Evolutionary conservation across 2,888 invertebrate species (phyloP).

Genomic region (Cactoblastis cactorum): DNA sequence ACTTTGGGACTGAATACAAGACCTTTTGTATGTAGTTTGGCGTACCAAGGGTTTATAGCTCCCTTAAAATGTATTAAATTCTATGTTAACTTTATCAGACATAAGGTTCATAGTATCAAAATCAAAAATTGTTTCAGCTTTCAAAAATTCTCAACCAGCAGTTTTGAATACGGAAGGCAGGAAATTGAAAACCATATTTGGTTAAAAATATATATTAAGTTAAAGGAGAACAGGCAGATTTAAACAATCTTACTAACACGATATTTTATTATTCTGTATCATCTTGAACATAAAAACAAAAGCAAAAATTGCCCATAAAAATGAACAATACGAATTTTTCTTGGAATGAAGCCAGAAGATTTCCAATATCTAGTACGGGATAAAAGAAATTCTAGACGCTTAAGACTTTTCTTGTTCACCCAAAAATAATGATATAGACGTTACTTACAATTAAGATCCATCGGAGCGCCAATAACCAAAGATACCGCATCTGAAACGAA

Average conservation of each 20-base stretch:
- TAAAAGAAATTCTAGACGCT: constrained; percentile 18
- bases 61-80: constrained; percentile 16
- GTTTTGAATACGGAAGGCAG: too few relatives aligned
- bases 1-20: constrained; percentile 35
- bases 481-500: constrained; percentile 41
- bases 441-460: constrained; percentile 18
- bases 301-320: constrained; percentile 37
- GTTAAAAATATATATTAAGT: too few relatives aligned
- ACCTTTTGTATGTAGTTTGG: constrained; percentile 36
- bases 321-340: constrained; percentile 27
- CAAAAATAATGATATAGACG: constrained; percentile 5
- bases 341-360: constrained; percentile 34
- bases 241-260: constrained; percentile 11
- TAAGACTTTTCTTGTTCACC: constrained; percentile 7
- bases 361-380: constrained; percentile 25
- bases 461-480: neutral
- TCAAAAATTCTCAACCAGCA: too few relatives aligned
- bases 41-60: constrained; percentile 28
- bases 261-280: constrained; percentile 14
- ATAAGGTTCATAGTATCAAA: neutral
- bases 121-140: neutral
- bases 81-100: neutral
- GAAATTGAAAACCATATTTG: too few relatives aligned
- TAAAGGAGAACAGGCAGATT: neutral
- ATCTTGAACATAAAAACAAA: constrained; percentile 28